These are phyloP conservation scores for Lacanobia oleracea DNA, from an alignment of 2,888 invertebrate genomes.

Conservation along the genomic window DNA sequence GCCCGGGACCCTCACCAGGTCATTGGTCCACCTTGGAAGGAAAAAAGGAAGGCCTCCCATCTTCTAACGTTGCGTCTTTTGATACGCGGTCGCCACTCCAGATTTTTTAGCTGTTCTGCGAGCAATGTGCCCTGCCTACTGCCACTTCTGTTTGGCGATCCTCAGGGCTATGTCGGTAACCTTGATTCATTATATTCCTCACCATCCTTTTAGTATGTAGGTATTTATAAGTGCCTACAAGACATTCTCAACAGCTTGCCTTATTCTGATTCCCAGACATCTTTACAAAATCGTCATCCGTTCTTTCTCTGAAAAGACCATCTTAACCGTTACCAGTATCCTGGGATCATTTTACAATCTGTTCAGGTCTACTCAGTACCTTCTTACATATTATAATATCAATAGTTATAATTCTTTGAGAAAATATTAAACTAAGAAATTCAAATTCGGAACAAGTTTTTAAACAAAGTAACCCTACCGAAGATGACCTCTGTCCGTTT, in stretches of 20 bases:
- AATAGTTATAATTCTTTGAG: neutral
- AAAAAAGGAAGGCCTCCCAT: too few species aligned
- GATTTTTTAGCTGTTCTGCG: too few species aligned
- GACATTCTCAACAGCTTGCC: neutral
- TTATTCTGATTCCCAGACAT: neutral
- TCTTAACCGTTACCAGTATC: neutral
- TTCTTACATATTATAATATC: neutral
- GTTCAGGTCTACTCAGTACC: neutral
- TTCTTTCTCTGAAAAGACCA: neutral
- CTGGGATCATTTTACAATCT: neutral
- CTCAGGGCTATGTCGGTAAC: too few species aligned
- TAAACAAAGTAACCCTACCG: slow-evolving; percentile 64
- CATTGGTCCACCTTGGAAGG: too few species aligned
- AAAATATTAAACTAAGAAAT: slow-evolving; percentile 46
- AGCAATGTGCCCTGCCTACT: too few species aligned
- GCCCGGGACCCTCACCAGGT: too few species aligned
- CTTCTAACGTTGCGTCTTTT: too few species aligned
- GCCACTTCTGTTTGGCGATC: too few species aligned
- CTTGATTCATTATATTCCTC: neutral
- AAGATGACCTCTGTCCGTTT: slow-evolving; percentile 73
- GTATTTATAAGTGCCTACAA: neutral
- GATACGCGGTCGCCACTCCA: too few species aligned
- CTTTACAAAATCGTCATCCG: neutral
- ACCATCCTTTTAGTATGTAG: too few species aligned
- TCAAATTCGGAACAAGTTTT: slow-evolving; percentile 21